Conservation (phyloP, 2,113 vertebrate species). For the Rousettus leschenaultii region DNA sequence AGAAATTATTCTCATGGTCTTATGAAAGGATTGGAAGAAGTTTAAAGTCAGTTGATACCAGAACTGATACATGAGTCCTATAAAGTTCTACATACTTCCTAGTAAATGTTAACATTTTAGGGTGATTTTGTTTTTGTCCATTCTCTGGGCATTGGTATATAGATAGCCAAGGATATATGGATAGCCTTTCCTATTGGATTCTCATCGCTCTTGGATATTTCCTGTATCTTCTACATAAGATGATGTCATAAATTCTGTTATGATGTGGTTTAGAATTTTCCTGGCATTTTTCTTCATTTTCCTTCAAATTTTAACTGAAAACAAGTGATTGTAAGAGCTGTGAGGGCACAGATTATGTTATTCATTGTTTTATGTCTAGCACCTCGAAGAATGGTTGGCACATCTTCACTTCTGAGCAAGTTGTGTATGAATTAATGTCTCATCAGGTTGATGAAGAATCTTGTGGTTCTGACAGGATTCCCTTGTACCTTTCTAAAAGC, state of each 20-base stretch:
- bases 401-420: neutral
- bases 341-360: neutral
- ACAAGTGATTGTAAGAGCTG: neutral
- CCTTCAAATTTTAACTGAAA: neutral
- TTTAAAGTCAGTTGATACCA: neutral
- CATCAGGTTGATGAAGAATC: neutral
- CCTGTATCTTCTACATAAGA: neutral
- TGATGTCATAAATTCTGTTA: neutral
- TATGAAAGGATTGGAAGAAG: neutral
- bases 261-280: neutral
- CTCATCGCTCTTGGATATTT: neutral
- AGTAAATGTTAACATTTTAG: neutral
- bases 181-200: neutral
- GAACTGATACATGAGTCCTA: neutral
- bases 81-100: neutral
- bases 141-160: neutral
- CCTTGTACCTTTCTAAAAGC: neutral
- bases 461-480: neutral
- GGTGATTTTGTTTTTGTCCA: neutral
- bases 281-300: neutral
- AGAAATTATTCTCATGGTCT: neutral
- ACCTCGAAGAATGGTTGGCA: neutral
- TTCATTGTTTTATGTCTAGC: neutral
- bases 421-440: neutral
- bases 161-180: neutral